A percentile compares a stretch with the other conserved stretches of the same genome.
Evolutionary conservation across 2,113 vertebrate genomes (phyloP).

Genomic region (Ploceus nigricollis): DNA sequence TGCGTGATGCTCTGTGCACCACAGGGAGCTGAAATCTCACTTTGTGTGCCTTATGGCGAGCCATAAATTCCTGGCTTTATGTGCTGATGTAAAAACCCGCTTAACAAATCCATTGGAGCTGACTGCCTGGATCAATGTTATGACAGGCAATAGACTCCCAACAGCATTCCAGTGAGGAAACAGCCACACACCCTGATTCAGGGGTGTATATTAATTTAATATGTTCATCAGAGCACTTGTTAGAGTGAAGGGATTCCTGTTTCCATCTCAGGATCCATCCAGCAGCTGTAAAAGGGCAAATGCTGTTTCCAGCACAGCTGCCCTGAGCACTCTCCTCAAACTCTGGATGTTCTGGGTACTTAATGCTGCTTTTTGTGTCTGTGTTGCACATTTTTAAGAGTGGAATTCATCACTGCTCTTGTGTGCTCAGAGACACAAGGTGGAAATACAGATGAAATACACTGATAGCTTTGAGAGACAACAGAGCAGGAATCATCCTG

Average conservation of each 20-base stretch:
- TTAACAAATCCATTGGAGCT: slow-evolving; percentile 56
- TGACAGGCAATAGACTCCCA: slow-evolving; percentile 35
- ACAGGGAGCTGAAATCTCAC: slow-evolving; percentile 44
- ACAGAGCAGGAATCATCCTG: background rate
- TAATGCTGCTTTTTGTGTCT: background rate
- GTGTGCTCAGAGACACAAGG: background rate
- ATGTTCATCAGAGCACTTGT: background rate
- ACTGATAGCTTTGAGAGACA: background rate
- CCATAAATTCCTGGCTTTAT: slow-evolving; percentile 60
- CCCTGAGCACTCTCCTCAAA: background rate
- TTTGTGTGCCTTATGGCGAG: slow-evolving; percentile 50
- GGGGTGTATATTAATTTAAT: background rate
- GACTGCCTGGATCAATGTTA: slow-evolving; percentile 57
- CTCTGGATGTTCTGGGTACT: background rate
- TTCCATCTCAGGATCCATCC: background rate
- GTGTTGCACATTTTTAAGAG: background rate
- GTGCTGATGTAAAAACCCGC: slow-evolving; percentile 52
- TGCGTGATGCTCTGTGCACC: slow-evolving; percentile 32
- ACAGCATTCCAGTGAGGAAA: background rate
- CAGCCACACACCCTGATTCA: background rate
- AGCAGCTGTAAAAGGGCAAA: background rate
- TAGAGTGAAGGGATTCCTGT: background rate
- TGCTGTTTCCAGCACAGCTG: background rate
- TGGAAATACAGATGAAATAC: background rate
- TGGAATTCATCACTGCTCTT: background rate